These are phyloP conservation scores for Catamblyrhynchus diadema DNA, from an alignment of 2,797 vertebrate genomes.

Conservation along the genomic window DNA sequence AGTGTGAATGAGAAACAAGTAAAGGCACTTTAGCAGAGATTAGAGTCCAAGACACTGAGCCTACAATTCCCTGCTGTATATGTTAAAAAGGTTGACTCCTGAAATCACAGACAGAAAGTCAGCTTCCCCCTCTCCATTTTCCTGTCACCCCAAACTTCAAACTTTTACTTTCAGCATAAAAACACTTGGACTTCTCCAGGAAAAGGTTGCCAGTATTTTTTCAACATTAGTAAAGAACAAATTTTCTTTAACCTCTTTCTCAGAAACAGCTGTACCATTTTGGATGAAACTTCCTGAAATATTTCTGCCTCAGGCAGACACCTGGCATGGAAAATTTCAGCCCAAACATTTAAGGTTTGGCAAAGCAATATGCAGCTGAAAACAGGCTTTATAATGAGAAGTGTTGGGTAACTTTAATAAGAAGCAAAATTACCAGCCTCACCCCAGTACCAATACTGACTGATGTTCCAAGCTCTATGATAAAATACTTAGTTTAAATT, in stretches of 20 bases:
- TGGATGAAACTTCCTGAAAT: slow-evolving; percentile 52
- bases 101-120: background rate
- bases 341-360: slow-evolving; percentile 55
- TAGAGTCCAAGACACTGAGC: background rate
- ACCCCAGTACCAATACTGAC: slow-evolving; percentile 17
- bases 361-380: slow-evolving; percentile 20
- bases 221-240: slow-evolving; percentile 22
- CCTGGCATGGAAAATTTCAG: slow-evolving; percentile 56
- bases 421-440: slow-evolving; percentile 15
- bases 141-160: background rate
- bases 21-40: background rate
- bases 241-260: slow-evolving; percentile 40
- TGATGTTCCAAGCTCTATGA: slow-evolving; percentile 14
- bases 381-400: slow-evolving; percentile 42
- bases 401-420: slow-evolving; percentile 41
- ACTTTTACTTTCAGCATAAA: background rate
- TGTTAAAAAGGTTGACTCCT: background rate
- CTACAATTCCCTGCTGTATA: background rate
- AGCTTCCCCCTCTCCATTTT: background rate
- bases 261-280: slow-evolving; percentile 54
- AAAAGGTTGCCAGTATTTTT: background rate
- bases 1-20: background rate
- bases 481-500: slow-evolving; percentile 57
- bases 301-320: slow-evolving; percentile 53
- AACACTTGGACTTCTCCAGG: background rate